Evolutionary conservation across 2,888 invertebrate species (phyloP).

Genomic region (Lithophane ornitopus): DNA sequence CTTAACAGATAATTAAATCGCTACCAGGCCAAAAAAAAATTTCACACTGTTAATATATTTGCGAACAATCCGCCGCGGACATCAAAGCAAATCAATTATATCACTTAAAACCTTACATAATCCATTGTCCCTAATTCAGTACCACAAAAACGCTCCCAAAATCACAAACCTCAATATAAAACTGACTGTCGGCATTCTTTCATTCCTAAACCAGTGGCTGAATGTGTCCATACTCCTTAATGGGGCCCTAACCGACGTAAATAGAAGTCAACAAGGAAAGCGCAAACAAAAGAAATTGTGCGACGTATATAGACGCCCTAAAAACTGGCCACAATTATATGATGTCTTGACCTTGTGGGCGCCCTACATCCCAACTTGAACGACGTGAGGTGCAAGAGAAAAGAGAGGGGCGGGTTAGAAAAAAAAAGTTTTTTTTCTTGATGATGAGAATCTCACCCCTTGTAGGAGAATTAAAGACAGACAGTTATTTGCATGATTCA

Average conservation of each 20-base stretch:
- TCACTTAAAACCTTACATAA: background rate
- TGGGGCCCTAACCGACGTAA: constrained; percentile 32
- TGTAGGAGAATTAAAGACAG: background rate
- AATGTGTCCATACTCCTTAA: constrained; percentile 30
- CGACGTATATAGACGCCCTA: constrained; percentile 62
- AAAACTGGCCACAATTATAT: constrained; percentile 51
- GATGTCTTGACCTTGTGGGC: constrained; percentile 69
- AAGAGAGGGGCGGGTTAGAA: background rate
- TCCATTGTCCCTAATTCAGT: constrained; percentile 4
- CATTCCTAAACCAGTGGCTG: constrained; percentile 20
- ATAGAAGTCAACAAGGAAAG: constrained; percentile 53
- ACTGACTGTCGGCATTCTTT: constrained; percentile 22
- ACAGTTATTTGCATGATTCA: background rate
- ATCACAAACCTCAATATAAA: constrained; percentile 1
- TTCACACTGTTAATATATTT: background rate
- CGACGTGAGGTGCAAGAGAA: constrained; percentile 24
- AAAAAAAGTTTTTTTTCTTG: too few species aligned
- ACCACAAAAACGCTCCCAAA: background rate
- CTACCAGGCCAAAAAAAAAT: background rate
- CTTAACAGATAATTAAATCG: background rate
- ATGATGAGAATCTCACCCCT: too few species aligned
- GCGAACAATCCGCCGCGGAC: background rate
- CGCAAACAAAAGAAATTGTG: constrained; percentile 61
- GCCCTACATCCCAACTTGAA: constrained; percentile 64
- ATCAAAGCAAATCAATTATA: constrained; percentile 8